These are phyloP conservation scores for Hermetia illucens DNA, from an alignment of 1,140 invertebrate species.

Conservation along the genomic window DNA sequence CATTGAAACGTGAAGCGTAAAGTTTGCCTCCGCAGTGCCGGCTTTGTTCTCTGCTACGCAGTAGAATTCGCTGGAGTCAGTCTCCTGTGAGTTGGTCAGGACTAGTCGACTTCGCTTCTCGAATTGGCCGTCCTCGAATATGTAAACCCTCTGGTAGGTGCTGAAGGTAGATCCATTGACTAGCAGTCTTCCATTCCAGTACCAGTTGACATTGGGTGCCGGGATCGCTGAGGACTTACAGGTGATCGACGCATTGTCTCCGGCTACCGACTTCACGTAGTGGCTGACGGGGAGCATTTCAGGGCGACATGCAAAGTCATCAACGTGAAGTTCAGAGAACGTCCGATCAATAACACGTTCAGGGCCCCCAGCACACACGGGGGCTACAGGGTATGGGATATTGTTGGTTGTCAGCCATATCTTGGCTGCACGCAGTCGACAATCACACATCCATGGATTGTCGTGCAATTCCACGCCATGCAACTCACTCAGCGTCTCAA, in stretches of 20 bases:
- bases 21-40: conserved; percentile 82
- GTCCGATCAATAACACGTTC: conserved; percentile 47
- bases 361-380: conserved; percentile 54
- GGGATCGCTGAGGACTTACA: conserved; percentile 70
- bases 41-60: conserved; percentile 85
- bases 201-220: conserved; percentile 70
- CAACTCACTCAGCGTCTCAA: conserved; percentile 55
- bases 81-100: conserved; percentile 72
- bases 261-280: conserved; percentile 60
- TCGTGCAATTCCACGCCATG: conserved; percentile 76
- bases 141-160: conserved; percentile 63
- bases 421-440: conserved; percentile 64
- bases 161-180: conserved; percentile 66
- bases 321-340: conserved; percentile 59
- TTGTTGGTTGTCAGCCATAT: conserved; percentile 72
- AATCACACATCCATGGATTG: conserved; percentile 87
- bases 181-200: conserved; percentile 68
- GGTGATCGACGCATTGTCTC: conserved; percentile 69
- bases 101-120: conserved; percentile 67
- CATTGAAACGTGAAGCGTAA: conserved; percentile 68
- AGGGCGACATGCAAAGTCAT: conserved; percentile 79
- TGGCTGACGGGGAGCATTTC: conserved; percentile 60
- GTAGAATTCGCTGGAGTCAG: conserved; percentile 78
- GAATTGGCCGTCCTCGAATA: conserved; percentile 59
- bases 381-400: conserved; percentile 61